Conservation (phyloP, 2,888 invertebrate genomes). For the Patella ulyssiponensis region DNA sequence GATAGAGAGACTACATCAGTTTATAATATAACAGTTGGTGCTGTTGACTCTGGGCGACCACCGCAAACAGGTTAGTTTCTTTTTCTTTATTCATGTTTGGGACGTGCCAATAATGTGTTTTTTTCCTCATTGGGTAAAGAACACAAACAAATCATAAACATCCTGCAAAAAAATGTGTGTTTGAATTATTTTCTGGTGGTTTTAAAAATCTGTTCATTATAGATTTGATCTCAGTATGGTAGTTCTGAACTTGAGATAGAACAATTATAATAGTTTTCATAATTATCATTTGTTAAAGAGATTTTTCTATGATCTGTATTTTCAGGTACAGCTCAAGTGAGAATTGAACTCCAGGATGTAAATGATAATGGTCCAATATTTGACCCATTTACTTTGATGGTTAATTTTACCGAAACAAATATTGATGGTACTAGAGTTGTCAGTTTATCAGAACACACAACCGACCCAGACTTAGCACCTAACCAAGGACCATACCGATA, state of each 20-base stretch:
- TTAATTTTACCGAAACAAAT: conserved; percentile 56
- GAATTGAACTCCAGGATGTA: conserved; percentile 86
- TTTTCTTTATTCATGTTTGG: not conserved
- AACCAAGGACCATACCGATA: conserved; percentile 93
- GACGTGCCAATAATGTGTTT: not conserved
- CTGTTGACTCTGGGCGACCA: conserved; percentile 60
- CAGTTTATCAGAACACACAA: conserved; percentile 52
- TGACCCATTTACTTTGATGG: conserved; percentile 75
- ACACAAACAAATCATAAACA: not conserved
- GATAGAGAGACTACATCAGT: conserved; percentile 59
- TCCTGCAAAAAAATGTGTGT: not conserved
- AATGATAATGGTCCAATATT: conserved; percentile 94
- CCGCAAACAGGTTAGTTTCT: conserved; percentile 59
- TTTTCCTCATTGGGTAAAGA: not conserved
- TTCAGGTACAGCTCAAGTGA: conserved; percentile 85
- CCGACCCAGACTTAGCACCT: conserved; percentile 89
- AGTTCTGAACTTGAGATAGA: not conserved
- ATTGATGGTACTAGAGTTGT: conserved; percentile 47
- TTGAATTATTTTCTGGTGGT: no score
- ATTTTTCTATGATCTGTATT: conserved; percentile 4
- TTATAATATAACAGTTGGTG: conserved; percentile 61
- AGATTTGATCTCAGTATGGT: not conserved
- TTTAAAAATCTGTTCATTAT: not conserved
- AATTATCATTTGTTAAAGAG: no score
- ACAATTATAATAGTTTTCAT: not conserved